phyloP scores from a whole-genome alignment of 2,888 invertebrate species.

The Synergus gifuensis region DNA sequence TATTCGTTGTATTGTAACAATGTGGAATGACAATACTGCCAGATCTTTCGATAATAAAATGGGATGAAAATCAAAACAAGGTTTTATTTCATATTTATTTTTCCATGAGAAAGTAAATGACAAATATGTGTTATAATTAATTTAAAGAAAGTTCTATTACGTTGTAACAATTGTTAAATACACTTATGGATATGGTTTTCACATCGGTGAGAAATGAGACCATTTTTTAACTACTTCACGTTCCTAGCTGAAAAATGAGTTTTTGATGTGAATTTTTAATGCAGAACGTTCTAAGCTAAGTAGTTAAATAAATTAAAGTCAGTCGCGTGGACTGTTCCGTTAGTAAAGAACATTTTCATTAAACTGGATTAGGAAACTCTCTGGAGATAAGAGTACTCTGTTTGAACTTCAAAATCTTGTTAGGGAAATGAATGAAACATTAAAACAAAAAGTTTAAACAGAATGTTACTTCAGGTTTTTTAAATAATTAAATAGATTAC shows the following conservation, averaged over 20 bases:
- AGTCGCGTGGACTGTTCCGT: not conserved
- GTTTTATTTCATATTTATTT: too few species aligned
- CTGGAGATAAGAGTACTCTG: not conserved
- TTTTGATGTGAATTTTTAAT: not conserved
- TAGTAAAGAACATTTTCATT: not conserved
- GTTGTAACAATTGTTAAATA: too few species aligned
- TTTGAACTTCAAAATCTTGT: not conserved
- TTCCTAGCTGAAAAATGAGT: too few species aligned
- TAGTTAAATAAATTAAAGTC: not conserved
- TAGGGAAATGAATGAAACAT: not conserved
- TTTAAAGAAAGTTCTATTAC: too few species aligned
- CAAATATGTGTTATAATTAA: too few species aligned
- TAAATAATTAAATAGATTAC: not conserved
- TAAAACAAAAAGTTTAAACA: too few species aligned
- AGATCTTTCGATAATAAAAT: conserved; percentile 61
- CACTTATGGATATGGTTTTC: too few species aligned
- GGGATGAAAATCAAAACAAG: conserved; percentile 41
- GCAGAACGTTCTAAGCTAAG: not conserved
- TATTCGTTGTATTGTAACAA: conserved; percentile 60
- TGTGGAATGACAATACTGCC: conserved; percentile 70
- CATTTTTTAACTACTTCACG: too few species aligned
- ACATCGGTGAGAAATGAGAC: too few species aligned
- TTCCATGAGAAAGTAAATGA: too few species aligned
- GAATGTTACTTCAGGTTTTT: not conserved
- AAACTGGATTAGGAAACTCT: not conserved